Evolutionary conservation across 2,113 vertebrate species (phyloP).

Genomic region (Callocephalon fimbriatum): DNA sequence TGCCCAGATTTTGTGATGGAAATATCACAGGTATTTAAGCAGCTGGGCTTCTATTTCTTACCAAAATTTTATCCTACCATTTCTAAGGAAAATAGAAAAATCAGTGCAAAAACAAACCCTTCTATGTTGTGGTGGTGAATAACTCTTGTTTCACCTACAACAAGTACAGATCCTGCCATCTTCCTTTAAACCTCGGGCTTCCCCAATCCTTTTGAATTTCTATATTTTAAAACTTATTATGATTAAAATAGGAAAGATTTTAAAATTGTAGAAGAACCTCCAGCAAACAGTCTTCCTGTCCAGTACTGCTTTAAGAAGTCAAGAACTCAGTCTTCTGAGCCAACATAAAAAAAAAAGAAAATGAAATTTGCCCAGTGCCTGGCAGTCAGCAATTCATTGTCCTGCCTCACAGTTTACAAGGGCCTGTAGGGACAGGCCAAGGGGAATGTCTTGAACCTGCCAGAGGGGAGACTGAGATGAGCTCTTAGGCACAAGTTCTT

Average conservation of each 20-base stretch:
- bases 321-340: no score
- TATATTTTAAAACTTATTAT: background rate
- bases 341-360: no score
- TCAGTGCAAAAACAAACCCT: background rate
- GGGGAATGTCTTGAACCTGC: background rate
- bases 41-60: slow-evolving; percentile 8
- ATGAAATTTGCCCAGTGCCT: no score
- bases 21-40: slow-evolving; percentile 34
- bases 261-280: background rate
- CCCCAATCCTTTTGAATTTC: background rate
- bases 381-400: background rate
- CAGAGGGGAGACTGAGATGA: background rate
- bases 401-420: background rate
- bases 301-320: no score
- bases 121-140: background rate
- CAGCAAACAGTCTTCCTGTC: background rate
- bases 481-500: background rate
- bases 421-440: background rate
- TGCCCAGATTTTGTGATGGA: slow-evolving; percentile 55
- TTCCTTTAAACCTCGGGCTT: background rate
- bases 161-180: background rate
- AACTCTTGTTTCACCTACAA: background rate
- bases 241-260: background rate
- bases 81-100: slow-evolving; percentile 31
- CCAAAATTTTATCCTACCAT: slow-evolving; percentile 7